A percentile compares a stretch with the other conserved stretches of the same genome.
phyloP scores from a whole-genome alignment of 2,797 vertebrate genomes.

The Oreochromis mossambicus region DNA sequence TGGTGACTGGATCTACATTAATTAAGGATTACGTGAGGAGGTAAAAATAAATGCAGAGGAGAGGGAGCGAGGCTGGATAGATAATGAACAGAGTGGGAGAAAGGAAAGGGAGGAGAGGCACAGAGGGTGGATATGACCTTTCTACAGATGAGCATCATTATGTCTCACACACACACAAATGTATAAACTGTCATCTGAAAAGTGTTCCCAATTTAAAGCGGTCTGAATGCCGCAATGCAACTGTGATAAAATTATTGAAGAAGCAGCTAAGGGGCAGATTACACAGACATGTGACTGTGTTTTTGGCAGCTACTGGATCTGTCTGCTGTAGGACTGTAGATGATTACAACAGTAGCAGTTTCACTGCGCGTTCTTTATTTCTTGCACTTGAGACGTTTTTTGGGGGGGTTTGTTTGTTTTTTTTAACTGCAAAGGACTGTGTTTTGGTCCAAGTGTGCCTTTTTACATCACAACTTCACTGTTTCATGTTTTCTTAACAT shows the following conservation, averaged over 20 bases:
- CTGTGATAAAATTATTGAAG: background rate
- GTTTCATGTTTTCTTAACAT: background rate
- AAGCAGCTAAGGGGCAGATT: background rate
- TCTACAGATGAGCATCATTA: constrained; percentile 64
- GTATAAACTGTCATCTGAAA: constrained; percentile 8
- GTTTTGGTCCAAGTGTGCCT: background rate
- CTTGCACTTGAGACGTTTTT: background rate
- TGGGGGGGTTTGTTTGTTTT: background rate
- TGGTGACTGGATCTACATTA: constrained; percentile 65
- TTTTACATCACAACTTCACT: background rate
- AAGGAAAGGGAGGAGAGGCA: constrained; percentile 48
- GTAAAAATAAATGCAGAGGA: constrained; percentile 73
- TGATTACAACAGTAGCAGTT: background rate
- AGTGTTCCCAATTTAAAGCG: background rate
- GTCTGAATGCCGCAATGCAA: background rate
- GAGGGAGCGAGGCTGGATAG: constrained; percentile 59
- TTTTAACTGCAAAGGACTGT: background rate
- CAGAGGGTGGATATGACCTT: constrained; percentile 71
- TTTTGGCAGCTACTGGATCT: background rate
- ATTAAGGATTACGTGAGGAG: constrained; percentile 72
- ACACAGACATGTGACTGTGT: background rate
- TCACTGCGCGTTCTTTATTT: background rate
- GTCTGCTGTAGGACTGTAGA: background rate
- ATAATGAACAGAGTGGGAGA: constrained; percentile 62
- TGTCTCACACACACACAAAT: constrained; percentile 19